Evolutionary conservation across 2,113 vertebrate species (phyloP).

Genomic region (Diadophis punctatus): DNA sequence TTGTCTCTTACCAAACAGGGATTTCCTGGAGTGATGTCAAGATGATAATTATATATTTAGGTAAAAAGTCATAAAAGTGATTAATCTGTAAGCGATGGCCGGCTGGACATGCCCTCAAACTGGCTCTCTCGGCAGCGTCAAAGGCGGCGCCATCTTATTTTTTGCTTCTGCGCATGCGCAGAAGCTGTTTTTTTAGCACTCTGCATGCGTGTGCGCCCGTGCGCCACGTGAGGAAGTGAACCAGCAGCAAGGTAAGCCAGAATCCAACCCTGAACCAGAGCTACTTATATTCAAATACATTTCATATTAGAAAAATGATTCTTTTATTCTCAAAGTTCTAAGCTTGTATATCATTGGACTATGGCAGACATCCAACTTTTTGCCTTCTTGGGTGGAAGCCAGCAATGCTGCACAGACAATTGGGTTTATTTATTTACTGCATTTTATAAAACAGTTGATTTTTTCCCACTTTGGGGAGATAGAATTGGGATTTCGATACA

Average conservation of each 20-base stretch:
- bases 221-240: too few relatives aligned
- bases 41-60: background rate
- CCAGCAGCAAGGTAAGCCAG: too few relatives aligned
- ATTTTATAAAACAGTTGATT: background rate
- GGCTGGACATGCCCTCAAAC: too few relatives aligned
- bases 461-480: background rate
- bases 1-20: background rate
- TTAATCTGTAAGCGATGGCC: too few relatives aligned
- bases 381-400: background rate
- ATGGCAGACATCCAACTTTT: background rate
- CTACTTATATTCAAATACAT: too few relatives aligned
- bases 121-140: too few relatives aligned
- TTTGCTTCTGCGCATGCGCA: too few relatives aligned
- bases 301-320: background rate
- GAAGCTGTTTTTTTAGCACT: too few relatives aligned
- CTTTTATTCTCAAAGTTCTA: background rate
- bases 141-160: too few relatives aligned
- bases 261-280: too few relatives aligned
- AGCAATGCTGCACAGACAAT: background rate
- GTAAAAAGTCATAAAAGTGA: too few relatives aligned
- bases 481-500: background rate
- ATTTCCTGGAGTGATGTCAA: conserved; percentile 15
- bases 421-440: background rate
- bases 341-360: background rate
- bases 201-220: too few relatives aligned